Evolutionary conservation across 2,113 vertebrate genomes (phyloP), one percentile per base, ranked within the genome.

Genomic region (Menidia beryllina): DNA sequence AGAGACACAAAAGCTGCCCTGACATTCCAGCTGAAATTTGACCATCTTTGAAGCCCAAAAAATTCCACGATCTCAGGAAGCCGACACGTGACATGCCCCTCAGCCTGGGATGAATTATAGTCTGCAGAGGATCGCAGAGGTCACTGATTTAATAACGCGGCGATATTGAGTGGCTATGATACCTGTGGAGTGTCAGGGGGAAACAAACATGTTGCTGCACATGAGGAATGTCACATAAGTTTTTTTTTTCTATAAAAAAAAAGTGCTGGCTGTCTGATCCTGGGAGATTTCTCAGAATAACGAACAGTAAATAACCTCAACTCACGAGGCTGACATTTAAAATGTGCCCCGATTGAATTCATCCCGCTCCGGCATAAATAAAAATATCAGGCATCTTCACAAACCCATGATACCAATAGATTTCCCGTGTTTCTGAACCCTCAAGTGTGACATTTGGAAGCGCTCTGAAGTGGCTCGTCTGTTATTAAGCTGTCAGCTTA

Each of bases 401-500:
- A 6, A 25, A 56, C 71, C 52, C 61, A 65, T 52, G 5, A 25
- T 23, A 38, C 47, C 17, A 23, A 70, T 66, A 27, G 19, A 34
- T 3, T 38, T 55, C 43, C 74, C 59, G 21, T 24, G 60, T 48
- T 50, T 77, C 30, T 25, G 15, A 64, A 65, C 20, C 13, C 19
- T 51, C 65, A 48, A 6, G 3, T 47, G 63, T 70, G 72, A 81
- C 57, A 64, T 69, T 77, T 64, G 54, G 47, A 62, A 23, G 24
- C 27, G 21, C 39, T 69, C 34, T 53, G 56, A 72, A 76, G 70
- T 56, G 12, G 36, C 65, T 75, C 74, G 25, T 82, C 82, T 86
- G 72, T 82, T 84, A 82, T 85, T 83, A 87, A 39, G 74, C 52
- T 64, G 89, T 86, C 89, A 81, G 51, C 65, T 65, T 84, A 84